Evolutionary conservation across 2,888 invertebrate genomes (phyloP).

Genomic region (Diogma glabrata): DNA sequence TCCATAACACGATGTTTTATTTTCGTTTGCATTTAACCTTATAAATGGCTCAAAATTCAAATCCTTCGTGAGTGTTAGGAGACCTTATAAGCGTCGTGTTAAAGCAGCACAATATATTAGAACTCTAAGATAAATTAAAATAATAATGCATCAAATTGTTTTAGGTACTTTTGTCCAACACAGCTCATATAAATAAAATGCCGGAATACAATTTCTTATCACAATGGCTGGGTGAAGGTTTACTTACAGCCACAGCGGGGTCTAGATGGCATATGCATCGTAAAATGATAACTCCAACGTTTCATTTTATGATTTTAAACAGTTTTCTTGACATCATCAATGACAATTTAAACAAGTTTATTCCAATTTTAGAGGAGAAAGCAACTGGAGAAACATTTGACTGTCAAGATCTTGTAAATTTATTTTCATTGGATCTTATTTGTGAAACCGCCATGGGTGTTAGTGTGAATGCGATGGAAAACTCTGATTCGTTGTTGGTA

Average conservation of each 20-base stretch:
- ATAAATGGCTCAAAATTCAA: too few relatives aligned
- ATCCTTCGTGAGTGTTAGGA: too few relatives aligned
- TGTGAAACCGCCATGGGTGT: conserved; percentile 25
- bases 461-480: background rate
- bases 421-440: conserved; percentile 40
- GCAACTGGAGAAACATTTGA: conserved; percentile 34
- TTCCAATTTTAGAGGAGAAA: conserved; percentile 25
- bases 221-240: conserved; percentile 41
- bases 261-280: conserved; percentile 40
- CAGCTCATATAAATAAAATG: too few relatives aligned
- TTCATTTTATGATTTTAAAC: conserved; percentile 41
- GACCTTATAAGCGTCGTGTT: too few relatives aligned
- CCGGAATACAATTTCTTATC: too few relatives aligned
- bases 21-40: too few relatives aligned
- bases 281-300: conserved; percentile 42
- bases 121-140: too few relatives aligned
- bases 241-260: conserved; percentile 37
- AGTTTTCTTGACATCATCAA: conserved; percentile 39
- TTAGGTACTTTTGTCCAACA: too few relatives aligned
- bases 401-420: conserved; percentile 38
- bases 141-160: too few relatives aligned
- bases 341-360: conserved; percentile 38
- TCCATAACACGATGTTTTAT: too few relatives aligned
- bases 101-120: too few relatives aligned
- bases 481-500: background rate